Evolutionary conservation across 2,888 invertebrate genomes (phyloP).

Genomic region (Serripes groenlandicus): DNA sequence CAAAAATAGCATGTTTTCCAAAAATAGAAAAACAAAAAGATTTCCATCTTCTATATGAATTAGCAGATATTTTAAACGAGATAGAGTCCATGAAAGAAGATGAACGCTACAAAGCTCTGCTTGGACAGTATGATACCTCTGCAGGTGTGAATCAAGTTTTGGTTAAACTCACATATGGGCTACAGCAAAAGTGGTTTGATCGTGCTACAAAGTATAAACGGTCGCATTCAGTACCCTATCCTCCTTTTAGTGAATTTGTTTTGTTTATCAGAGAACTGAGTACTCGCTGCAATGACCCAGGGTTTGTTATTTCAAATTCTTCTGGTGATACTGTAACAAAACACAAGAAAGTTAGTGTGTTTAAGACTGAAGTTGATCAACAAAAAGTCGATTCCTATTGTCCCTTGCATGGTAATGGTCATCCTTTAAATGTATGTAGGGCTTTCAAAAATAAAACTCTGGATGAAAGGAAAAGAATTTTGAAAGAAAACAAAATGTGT

Average conservation of each 20-base stretch:
- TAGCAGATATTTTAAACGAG: constrained; percentile 22
- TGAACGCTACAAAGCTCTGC: neutral
- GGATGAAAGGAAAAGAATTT: neutral
- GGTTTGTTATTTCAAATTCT: neutral
- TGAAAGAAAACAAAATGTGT: constrained; percentile 17
- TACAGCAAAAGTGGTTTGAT: constrained; percentile 45
- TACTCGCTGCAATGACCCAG: constrained; percentile 35
- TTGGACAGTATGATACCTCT: constrained; percentile 34
- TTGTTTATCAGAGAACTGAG: constrained; percentile 29
- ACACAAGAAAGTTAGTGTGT: neutral
- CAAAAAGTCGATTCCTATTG: no score
- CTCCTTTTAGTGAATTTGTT: constrained; percentile 32
- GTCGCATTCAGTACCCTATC: constrained; percentile 8
- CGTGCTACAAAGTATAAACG: constrained; percentile 25
- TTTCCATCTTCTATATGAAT: constrained; percentile 2
- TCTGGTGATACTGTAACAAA: neutral
- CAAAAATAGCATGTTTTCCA: constrained; percentile 12
- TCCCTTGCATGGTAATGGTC: constrained; percentile 15
- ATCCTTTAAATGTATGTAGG: neutral
- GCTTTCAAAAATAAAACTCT: constrained; percentile 2
- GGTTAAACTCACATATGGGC: constrained; percentile 35
- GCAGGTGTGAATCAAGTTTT: constrained; percentile 30
- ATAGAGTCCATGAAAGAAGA: constrained; percentile 25
- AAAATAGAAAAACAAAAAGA: constrained; percentile 13
- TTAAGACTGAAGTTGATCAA: no score